Conservation (phyloP, 2,888 invertebrate species). For the Gisinianus flammeolus region DNA sequence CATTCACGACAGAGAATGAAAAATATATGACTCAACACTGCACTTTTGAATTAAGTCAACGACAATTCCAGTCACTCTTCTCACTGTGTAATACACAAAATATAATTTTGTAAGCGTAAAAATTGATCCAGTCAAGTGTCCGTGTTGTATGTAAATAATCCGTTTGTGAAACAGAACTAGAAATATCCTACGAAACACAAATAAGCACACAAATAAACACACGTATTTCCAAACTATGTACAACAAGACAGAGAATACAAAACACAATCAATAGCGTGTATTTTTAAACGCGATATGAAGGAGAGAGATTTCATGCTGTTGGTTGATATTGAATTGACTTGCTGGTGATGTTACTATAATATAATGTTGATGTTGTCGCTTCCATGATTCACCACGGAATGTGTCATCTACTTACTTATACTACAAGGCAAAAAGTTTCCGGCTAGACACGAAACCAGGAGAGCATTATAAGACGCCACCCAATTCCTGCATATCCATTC, state of each 20-base stretch:
- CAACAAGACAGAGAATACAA: not conserved
- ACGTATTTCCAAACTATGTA: too few relatives aligned
- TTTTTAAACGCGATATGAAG: not conserved
- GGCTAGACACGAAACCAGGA: not conserved
- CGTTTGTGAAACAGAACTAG: not conserved
- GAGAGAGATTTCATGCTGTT: not conserved
- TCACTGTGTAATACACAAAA: too few relatives aligned
- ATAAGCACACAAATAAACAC: too few relatives aligned
- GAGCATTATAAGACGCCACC: conserved; percentile 2
- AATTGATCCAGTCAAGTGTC: too few relatives aligned
- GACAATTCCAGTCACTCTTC: too few relatives aligned
- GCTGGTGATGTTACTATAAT: too few relatives aligned
- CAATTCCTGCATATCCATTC: too few relatives aligned
- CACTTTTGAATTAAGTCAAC: too few relatives aligned
- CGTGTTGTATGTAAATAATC: not conserved
- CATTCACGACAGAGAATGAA: too few relatives aligned
- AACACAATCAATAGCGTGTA: not conserved
- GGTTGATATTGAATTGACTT: not conserved
- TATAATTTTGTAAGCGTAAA: too few relatives aligned
- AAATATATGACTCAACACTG: too few relatives aligned
- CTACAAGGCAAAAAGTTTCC: conserved; percentile 4
- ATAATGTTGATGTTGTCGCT: conserved; percentile 8
- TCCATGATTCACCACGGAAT: conserved; percentile 15
- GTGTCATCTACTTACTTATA: not conserved
- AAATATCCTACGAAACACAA: too few relatives aligned